phyloP scores from a whole-genome alignment of 2,113 vertebrate species.

The Diadophis punctatus region DNA sequence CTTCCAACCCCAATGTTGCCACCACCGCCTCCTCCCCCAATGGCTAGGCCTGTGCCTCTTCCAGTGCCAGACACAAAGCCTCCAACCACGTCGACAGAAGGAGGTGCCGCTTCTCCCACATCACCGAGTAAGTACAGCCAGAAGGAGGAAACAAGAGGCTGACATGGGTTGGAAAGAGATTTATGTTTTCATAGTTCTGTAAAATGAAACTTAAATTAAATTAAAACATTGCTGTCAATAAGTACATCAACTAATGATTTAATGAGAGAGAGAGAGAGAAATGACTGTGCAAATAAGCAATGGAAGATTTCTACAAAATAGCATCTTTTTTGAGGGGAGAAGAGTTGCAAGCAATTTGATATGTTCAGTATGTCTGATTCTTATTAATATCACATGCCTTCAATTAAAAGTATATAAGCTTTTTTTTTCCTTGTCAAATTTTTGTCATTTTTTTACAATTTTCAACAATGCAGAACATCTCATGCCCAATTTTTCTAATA shows the following conservation, averaged over 20 bases:
- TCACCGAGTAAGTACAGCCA: constrained; percentile 90
- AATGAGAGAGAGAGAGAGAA: background rate
- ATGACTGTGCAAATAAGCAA: background rate
- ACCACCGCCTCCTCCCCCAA: constrained; percentile 93
- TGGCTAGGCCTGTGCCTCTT: constrained; percentile 97
- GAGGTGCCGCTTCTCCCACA: constrained; percentile 91
- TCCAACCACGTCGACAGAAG: constrained; percentile 91
- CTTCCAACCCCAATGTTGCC: constrained; percentile 98
- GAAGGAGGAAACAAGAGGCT: constrained; percentile 33
- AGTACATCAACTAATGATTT: background rate
- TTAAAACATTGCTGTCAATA: background rate
- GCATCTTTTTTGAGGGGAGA: background rate
- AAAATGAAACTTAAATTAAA: background rate
- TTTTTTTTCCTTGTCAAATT: background rate
- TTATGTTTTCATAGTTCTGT: background rate
- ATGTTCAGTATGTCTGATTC: background rate
- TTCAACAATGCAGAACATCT: background rate
- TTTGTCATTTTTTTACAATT: background rate
- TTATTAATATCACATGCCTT: background rate
- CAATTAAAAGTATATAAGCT: background rate
- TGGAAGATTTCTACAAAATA: background rate
- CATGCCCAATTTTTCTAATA: background rate
- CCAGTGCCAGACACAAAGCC: constrained; percentile 97
- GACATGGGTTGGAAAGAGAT: background rate
- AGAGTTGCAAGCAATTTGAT: background rate